These are phyloP conservation scores for Cydia amplana DNA, from an alignment of 1,140 invertebrate genomes.

Conservation along the genomic window DNA sequence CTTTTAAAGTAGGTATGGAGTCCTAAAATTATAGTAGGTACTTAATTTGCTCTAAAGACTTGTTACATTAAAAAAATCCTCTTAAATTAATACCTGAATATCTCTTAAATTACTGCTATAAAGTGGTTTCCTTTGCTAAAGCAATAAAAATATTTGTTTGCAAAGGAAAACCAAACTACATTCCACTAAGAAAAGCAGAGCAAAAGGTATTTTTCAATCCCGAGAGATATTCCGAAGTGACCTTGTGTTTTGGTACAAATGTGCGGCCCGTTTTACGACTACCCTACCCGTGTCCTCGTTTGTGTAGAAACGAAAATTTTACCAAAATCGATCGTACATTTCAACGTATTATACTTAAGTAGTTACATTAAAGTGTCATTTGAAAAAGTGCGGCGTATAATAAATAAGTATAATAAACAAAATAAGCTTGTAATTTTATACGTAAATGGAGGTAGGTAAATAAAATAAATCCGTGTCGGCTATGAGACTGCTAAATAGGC, in stretches of 20 bases:
- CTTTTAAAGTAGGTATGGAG: too few relatives aligned
- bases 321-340: slow-evolving; percentile 53
- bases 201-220: slow-evolving; percentile 54
- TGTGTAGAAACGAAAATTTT: slow-evolving; percentile 53
- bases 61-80: too few relatives aligned
- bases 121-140: neutral
- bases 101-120: neutral
- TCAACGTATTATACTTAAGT: slow-evolving; percentile 50
- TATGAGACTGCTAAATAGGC: slow-evolving; percentile 53
- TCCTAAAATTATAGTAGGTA: too few relatives aligned
- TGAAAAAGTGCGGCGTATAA: slow-evolving; percentile 28
- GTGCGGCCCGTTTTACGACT: slow-evolving; percentile 55
- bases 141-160: slow-evolving; percentile 21
- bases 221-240: slow-evolving; percentile 47
- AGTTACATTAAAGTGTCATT: slow-evolving; percentile 39
- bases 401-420: neutral
- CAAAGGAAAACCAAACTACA: slow-evolving; percentile 38
- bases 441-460: neutral
- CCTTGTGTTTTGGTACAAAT: slow-evolving; percentile 52
- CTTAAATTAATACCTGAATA: too few relatives aligned
- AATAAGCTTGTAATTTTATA: neutral
- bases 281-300: slow-evolving; percentile 44
- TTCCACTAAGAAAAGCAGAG: slow-evolving; percentile 23
- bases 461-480: slow-evolving; percentile 43
- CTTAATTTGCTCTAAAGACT: too few relatives aligned